These are phyloP conservation scores for Archilochus colubris DNA, from an alignment of 2,113 vertebrate species.

Conservation along the genomic window DNA sequence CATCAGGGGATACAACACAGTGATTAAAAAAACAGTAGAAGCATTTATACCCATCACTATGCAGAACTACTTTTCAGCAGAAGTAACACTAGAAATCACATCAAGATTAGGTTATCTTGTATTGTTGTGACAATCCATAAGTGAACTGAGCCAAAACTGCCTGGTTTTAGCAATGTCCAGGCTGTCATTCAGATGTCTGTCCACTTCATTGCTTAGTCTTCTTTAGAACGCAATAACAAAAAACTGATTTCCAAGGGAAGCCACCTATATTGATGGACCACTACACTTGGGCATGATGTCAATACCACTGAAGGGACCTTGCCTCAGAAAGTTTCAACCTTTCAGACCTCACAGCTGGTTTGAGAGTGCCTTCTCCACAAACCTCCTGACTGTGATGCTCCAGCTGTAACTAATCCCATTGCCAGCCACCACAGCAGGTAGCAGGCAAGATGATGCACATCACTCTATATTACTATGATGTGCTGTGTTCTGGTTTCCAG, in stretches of 20 bases:
- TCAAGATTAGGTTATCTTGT: neutral
- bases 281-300: neutral
- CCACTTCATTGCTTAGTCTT: neutral
- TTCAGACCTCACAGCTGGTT: neutral
- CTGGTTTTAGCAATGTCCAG: neutral
- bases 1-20: accelerated
- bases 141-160: neutral
- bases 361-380: neutral
- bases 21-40: neutral
- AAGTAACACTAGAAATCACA: neutral
- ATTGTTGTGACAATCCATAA: neutral
- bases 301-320: neutral
- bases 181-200: neutral
- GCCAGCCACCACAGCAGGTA: neutral
- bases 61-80: neutral
- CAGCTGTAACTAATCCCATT: neutral
- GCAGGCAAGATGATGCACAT: neutral
- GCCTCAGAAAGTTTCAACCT: neutral
- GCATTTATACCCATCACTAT: neutral
- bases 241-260: neutral
- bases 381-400: neutral
- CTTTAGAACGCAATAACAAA: neutral
- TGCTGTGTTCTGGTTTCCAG: neutral
- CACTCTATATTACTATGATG: neutral
- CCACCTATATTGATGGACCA: neutral